Evolutionary conservation across 2,888 invertebrate species (phyloP), one percentile per base, ranked within the genome.

Genomic region (Cantharis flavilabris): DNA sequence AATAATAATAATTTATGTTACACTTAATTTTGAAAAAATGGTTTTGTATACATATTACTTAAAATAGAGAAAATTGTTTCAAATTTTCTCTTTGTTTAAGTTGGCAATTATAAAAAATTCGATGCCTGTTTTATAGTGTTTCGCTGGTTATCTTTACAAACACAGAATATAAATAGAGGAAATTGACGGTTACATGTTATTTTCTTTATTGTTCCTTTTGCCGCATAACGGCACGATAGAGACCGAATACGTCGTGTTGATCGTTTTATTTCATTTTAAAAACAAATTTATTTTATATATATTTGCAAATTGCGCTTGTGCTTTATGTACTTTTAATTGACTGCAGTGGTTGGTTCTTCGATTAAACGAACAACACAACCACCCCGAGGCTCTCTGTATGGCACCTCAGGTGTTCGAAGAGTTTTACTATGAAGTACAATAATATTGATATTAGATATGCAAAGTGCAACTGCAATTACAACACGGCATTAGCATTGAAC

Each of bases 401-500:
- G n/a, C 49, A 49, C 49, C n/a, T n/a, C n/a, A 49, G n/a, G 49
- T 49, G n/a, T 4, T n/a, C 0, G 3, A n/a, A 49, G 13, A n/a
- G 7, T n/a, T 49, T 49, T 49, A n/a, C n/a, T 49, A 69, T 9
- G 7, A 69, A 26, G 69, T 67, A 65, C 3, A 16, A 65, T 16
- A 73, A 13, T 67, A 67, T 23, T 67, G 26, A 26, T 67, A 23
- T 23, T 67, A 23, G 10, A 64, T 67, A 84, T 84, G 82, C 82
- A 85, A 84, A 84, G 85, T 86, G 85, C 85, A 86, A 83, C 84
- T 83, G 79, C 81, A 82, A 72, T 84, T 84, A 85, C 83, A 83
- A 84, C 83, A 83, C 81, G 83, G 83, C 84, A 85, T 86, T 86
- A 85, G 84, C 84, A 85, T 84, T 84, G 85, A 84, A 86, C 87